Conservation (phyloP, 2,888 invertebrate genomes). For the Apodemia zela region DNA sequence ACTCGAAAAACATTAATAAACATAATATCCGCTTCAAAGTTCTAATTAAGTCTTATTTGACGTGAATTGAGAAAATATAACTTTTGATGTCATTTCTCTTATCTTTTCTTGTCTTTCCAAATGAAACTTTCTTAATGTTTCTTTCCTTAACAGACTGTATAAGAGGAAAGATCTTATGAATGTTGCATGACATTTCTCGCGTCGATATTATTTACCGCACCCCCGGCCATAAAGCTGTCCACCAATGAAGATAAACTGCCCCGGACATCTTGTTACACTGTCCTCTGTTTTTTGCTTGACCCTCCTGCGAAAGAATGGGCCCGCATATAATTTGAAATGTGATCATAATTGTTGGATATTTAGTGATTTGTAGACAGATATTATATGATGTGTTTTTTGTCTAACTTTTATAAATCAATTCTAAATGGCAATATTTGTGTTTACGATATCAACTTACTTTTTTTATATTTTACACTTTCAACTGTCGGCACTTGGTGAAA, state of each 20-base stretch:
- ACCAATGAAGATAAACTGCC: slow-evolving; percentile 67
- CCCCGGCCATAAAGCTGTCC: slow-evolving; percentile 71
- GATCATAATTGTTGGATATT: slow-evolving; percentile 5
- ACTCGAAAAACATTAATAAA: no score
- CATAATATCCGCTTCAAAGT: no score
- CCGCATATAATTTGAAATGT: slow-evolving; percentile 29
- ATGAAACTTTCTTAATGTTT: background rate
- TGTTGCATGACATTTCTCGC: slow-evolving; percentile 72
- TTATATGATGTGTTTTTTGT: background rate
- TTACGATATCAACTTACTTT: no score
- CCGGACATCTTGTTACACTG: slow-evolving; percentile 50
- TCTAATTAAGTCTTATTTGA: no score
- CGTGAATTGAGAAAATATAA: no score
- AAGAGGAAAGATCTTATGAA: slow-evolving; percentile 55
- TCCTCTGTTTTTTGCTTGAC: slow-evolving; percentile 64
- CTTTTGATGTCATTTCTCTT: no score
- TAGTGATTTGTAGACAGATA: slow-evolving; percentile 2
- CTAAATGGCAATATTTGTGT: no score
- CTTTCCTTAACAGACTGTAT: slow-evolving; percentile 24
- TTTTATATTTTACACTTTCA: no score
- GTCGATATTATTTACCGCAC: slow-evolving; percentile 72
- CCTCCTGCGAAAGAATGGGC: slow-evolving; percentile 39
- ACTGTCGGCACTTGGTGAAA: no score
- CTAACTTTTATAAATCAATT: background rate
- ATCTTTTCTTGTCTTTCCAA: background rate